A percentile compares a stretch with the other conserved stretches of the same genome.
phyloP scores from a whole-genome alignment of 2,113 vertebrate species.

The Eubucco bourcierii region DNA sequence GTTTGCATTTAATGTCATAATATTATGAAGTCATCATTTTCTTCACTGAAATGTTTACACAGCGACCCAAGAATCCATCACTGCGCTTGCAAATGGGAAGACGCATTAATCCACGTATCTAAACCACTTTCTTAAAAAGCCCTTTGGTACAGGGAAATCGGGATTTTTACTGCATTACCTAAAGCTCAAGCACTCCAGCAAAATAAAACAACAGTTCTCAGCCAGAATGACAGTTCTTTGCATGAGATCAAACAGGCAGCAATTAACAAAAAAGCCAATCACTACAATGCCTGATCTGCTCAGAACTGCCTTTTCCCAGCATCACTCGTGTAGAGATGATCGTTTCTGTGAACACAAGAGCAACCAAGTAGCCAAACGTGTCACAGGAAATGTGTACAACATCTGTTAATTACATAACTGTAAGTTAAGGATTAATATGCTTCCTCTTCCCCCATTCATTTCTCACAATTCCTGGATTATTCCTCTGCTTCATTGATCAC shows the following conservation, averaged over 20 bases:
- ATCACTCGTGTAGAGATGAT: neutral
- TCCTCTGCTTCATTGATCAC: neutral
- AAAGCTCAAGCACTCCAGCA: neutral
- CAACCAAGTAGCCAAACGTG: neutral
- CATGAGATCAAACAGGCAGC: neutral
- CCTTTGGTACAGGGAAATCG: neutral
- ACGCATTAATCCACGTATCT: neutral
- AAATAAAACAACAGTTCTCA: neutral
- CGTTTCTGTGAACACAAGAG: neutral
- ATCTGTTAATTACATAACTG: neutral
- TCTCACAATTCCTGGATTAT: neutral
- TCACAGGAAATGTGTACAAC: neutral
- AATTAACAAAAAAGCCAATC: neutral
- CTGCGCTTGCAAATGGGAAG: neutral
- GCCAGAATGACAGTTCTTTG: neutral
- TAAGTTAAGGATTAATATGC: neutral
- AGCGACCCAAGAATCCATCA: neutral
- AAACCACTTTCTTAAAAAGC: neutral
- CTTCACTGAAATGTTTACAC: neutral
- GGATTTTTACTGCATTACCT: neutral
- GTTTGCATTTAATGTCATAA: neutral
- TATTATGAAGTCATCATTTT: neutral
- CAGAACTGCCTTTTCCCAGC: neutral
- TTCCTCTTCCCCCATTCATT: neutral
- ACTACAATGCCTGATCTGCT: neutral